Evolutionary conservation across 2,797 vertebrate genomes (phyloP).

Genomic region (Gallinago stenura): DNA sequence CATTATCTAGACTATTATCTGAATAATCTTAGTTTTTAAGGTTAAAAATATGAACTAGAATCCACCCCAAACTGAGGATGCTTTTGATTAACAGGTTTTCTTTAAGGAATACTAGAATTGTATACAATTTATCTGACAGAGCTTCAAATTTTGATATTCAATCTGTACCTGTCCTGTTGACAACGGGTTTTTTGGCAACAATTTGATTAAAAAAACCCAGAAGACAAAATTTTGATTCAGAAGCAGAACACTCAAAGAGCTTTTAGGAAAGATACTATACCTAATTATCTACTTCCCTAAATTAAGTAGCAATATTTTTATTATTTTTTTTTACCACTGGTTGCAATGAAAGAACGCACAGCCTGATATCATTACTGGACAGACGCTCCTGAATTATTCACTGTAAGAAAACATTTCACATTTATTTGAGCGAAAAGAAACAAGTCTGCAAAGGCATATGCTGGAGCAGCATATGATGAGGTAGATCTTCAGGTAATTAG

Average conservation of each 20-base stretch:
- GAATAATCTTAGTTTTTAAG: neutral
- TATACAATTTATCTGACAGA: neutral
- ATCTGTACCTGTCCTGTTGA: neutral
- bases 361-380: neutral
- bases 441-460: neutral
- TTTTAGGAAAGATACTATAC: neutral
- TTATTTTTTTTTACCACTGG: neutral
- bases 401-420: neutral
- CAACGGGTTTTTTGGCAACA: neutral
- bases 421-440: neutral
- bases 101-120: neutral
- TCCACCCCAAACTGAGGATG: neutral
- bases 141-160: neutral
- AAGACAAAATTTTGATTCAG: neutral
- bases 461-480: neutral
- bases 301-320: neutral
- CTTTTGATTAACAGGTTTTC: neutral
- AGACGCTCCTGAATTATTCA: neutral
- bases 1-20: neutral
- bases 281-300: neutral
- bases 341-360: neutral
- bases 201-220: neutral
- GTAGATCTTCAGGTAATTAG: neutral
- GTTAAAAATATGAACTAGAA: neutral
- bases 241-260: neutral